These are phyloP conservation scores for Bufo bufo DNA, from an alignment of 2,113 vertebrate genomes.

Conservation along the genomic window DNA sequence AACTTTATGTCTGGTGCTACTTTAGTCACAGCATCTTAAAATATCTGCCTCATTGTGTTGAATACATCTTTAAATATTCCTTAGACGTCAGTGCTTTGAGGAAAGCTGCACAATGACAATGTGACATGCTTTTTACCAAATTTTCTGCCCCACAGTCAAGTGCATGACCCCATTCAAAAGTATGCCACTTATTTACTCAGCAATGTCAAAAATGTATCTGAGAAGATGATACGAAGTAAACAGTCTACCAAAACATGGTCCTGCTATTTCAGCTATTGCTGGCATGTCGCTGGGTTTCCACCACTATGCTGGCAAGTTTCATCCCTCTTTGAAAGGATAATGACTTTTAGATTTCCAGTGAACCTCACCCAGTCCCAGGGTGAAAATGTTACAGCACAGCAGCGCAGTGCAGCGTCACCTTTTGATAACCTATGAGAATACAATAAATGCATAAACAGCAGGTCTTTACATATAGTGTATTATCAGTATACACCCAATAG, in stretches of 20 bases:
- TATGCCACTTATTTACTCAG: background rate
- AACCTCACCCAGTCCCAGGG: background rate
- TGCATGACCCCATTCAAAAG: background rate
- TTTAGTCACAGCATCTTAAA: no score
- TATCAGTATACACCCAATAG: background rate
- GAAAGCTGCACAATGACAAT: no score
- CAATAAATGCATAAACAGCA: background rate
- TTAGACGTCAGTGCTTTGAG: no score
- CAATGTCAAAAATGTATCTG: slow-evolving; percentile 11
- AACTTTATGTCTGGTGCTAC: no score
- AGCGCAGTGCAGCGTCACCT: background rate
- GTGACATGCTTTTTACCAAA: background rate
- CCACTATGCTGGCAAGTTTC: background rate
- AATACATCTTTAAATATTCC: no score
- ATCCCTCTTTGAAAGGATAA: background rate
- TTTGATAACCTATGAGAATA: background rate
- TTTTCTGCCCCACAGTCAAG: background rate
- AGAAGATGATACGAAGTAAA: background rate
- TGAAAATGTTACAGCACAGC: background rate
- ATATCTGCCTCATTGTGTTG: no score
- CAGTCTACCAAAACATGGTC: slow-evolving; percentile 10
- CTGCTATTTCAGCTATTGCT: slow-evolving; percentile 27
- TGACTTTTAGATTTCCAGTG: background rate
- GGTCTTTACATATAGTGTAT: background rate
- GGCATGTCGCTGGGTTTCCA: background rate